These are phyloP conservation scores for Thaumetopoea pityocampa DNA, from an alignment of 1,140 invertebrate genomes.

Conservation along the genomic window DNA sequence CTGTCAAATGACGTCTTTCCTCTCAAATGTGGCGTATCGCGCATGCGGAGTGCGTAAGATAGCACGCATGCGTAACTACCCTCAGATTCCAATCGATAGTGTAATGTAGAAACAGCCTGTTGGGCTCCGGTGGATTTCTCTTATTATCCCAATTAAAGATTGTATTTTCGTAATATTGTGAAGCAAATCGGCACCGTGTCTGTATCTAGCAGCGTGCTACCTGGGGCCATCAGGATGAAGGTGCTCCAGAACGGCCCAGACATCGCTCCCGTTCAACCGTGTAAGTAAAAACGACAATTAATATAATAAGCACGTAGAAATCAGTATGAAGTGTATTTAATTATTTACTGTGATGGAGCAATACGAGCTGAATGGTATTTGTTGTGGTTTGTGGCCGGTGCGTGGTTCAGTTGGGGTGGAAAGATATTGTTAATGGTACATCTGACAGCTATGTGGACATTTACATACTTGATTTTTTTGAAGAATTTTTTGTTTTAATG, in stretches of 20 bases:
- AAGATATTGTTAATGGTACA: no score
- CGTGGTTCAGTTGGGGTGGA: no score
- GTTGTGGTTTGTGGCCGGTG: no score
- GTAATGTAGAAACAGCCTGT: constrained; percentile 64
- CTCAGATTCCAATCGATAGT: constrained; percentile 57
- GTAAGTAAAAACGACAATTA: constrained; percentile 41
- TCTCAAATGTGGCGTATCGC: constrained; percentile 28
- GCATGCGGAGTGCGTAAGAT: constrained; percentile 27
- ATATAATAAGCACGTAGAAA: constrained; percentile 3
- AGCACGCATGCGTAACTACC: constrained; percentile 46
- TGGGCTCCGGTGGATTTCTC: constrained; percentile 43
- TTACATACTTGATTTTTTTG: no score
- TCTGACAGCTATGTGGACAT: no score
- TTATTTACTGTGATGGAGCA: no score
- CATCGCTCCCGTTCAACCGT: constrained; percentile 50
- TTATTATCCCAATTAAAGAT: constrained; percentile 26
- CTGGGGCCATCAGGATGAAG: constrained; percentile 63
- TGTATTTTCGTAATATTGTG: constrained; percentile 35
- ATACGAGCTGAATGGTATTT: no score
- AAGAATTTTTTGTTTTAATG: no score
- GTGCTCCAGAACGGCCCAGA: constrained; percentile 55
- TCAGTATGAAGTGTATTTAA: no score
- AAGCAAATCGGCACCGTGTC: constrained; percentile 55
- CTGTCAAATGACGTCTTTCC: constrained; percentile 63
- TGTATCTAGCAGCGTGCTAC: constrained; percentile 58